Percentiles rank a stretch among this genome's conserved stretches.
Evolutionary conservation across 1,140 invertebrate species (phyloP).

Genomic region (Parasteatoda tepidariorum): DNA sequence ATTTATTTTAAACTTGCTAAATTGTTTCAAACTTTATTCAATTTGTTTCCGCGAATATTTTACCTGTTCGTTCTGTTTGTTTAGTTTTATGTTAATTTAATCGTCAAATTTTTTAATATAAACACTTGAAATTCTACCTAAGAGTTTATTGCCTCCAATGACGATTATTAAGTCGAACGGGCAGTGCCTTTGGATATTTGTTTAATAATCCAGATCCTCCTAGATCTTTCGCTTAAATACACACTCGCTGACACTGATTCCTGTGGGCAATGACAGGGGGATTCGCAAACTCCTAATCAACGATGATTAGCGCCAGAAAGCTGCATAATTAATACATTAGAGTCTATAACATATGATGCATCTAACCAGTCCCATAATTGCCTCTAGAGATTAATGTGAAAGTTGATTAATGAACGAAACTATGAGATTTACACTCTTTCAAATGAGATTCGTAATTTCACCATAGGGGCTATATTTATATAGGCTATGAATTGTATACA

Average conservation of each 20-base stretch:
- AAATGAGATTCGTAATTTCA: neutral
- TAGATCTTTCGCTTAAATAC: neutral
- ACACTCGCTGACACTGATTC: neutral
- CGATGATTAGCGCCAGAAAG: slow-evolving; percentile 12
- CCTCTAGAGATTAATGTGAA: neutral
- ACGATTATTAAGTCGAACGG: no score
- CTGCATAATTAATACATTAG: slow-evolving; percentile 46
- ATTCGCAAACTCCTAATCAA: slow-evolving; percentile 8
- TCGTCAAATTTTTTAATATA: no score
- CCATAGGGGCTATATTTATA: no score
- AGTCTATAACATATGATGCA: slow-evolving; percentile 1
- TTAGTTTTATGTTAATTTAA: no score
- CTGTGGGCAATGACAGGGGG: slow-evolving; percentile 1
- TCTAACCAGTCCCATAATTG: neutral
- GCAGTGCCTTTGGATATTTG: no score
- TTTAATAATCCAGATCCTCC: slow-evolving; percentile 9
- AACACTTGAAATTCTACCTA: no score
- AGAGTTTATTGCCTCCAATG: no score
- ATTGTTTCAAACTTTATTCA: no score
- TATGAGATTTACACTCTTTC: neutral
- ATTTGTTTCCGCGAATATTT: no score
- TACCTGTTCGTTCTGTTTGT: no score
- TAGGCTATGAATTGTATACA: no score
- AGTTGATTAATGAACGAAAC: neutral
- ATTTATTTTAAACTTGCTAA: no score